Conservation (phyloP, 2,113 vertebrate species). For the Suricata suricatta region DNA sequence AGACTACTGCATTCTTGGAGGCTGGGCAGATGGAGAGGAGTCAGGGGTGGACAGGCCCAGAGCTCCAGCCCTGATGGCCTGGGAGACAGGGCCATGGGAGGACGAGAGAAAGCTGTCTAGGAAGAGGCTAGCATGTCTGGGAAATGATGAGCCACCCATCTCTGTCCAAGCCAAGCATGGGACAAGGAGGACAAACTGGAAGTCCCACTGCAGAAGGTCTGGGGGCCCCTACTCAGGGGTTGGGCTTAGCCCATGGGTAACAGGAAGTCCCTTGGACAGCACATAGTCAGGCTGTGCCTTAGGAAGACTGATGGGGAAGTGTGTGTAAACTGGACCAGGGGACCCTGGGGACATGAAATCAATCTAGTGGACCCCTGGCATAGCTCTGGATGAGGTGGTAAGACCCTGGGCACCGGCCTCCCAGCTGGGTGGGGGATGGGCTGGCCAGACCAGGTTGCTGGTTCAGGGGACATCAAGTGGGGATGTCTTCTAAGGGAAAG, state of each 20-base stretch:
- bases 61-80: not conserved
- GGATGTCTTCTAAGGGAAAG: not conserved
- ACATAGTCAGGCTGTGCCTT: not conserved
- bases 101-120: not conserved
- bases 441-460: not conserved
- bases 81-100: not conserved
- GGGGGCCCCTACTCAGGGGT: not conserved
- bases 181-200: not conserved
- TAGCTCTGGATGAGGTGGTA: not conserved
- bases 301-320: not conserved
- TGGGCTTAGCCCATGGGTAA: not conserved
- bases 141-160: not conserved
- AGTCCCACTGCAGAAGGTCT: accelerated
- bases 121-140: not conserved
- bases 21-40: not conserved
- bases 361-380: accelerated
- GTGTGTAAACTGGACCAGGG: not conserved
- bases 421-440: not conserved
- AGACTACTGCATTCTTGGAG: not conserved
- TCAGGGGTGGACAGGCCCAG: accelerated
- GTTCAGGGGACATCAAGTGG: not conserved
- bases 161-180: not conserved
- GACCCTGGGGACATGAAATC: not conserved
- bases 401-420: not conserved
- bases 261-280: not conserved